Base-by-base conservation (phyloP, 2,888 invertebrate genomes). In the Papilio gigon region DNA sequence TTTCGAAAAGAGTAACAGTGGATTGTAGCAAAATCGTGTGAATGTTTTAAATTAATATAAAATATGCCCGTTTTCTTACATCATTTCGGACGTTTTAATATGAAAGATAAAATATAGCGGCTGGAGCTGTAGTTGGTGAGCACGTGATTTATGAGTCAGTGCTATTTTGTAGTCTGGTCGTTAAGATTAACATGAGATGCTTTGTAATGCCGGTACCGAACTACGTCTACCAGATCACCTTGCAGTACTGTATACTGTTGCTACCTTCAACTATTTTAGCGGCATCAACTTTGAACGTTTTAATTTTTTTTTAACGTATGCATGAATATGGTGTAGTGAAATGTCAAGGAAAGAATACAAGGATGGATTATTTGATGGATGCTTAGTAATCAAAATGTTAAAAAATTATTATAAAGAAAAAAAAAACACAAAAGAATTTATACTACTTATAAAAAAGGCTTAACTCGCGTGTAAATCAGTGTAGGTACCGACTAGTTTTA, bases 101-200 rank as follows among this genome's bases (percentile, higher is more conserved):
- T 33, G 12, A 25, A 65, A 65, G 65, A 33, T 59, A 58, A 65
- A 58, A 42, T 33, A 47, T 44, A 33, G 42, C 22, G 44, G 30
- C 40, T 25, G 9, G 20, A 40, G 30, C 33, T 44, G 35, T 30
- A 53, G 50, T 50, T 22, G 25, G 53, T 56, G 30, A 53, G 53
- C 66, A 42, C 20, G 12, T 47, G 17, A 66, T 50, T 66, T 66
- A 50, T 50, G 60, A 47, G 17, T 67, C 50, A 60, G 50, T 22
- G 25, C 22, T 50, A 60, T 50, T 66, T 50, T 67, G 66, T 35
- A 66, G 44, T 44, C 47, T 17, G 14, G 66, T 66, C 47, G 44
- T 67, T 62, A 53, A 56, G 62, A 68, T 68, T 56, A 50, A 67
- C 60, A 50, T 67, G 66, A 20, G 60, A 61, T 67, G 37, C 35